Evolutionary conservation across 2,888 invertebrate species (phyloP).

Genomic region (Phaonia tiefii): DNA sequence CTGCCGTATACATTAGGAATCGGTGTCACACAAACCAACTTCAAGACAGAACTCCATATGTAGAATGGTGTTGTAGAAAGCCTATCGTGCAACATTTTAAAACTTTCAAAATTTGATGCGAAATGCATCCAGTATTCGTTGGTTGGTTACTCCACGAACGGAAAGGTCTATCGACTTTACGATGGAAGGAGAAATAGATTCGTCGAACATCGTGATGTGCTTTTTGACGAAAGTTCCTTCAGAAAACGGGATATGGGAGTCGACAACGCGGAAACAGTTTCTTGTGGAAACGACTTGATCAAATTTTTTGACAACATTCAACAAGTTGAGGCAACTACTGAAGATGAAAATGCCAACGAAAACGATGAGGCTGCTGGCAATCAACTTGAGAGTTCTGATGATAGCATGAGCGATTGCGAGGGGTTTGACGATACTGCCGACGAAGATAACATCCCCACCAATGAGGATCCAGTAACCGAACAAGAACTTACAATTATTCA

Average conservation of each 20-base stretch:
- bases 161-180: conserved; percentile 7
- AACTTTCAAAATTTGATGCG: neutral
- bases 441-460: neutral
- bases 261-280: neutral
- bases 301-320: neutral
- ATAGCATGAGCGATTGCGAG: neutral
- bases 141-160: conserved; percentile 1
- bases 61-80: conserved; percentile 2
- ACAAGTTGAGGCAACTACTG: neutral
- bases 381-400: neutral
- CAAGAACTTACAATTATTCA: too few species aligned
- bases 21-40: neutral
- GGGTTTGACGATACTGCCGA: conserved; percentile 1
- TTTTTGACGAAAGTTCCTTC: too few species aligned
- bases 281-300: neutral
- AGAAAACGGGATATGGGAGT: neutral
- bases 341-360: neutral
- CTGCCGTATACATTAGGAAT: too few species aligned
- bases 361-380: neutral
- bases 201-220: too few species aligned
- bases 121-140: neutral
- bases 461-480: too few species aligned
- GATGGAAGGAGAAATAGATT: neutral
- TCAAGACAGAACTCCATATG: too few species aligned
- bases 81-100: conserved; percentile 1